Percentiles rank a stretch among this genome's conserved stretches.
Evolutionary conservation across 1,140 invertebrate species (phyloP).

Genomic region (Spodoptera litura): DNA sequence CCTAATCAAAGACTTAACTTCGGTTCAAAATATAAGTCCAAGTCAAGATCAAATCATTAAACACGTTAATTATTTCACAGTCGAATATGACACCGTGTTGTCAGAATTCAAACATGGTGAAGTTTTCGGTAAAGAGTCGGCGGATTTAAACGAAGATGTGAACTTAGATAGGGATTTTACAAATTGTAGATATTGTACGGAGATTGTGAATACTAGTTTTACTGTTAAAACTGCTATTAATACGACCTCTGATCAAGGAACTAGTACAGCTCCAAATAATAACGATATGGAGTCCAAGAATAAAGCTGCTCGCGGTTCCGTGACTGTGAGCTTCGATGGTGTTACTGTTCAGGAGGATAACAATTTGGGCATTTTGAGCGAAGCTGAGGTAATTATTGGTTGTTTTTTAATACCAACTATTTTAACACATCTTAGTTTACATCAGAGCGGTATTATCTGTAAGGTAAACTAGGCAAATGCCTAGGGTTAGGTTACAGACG

Average conservation of each 20-base stretch:
- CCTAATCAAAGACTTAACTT: slow-evolving; percentile 67
- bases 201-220: slow-evolving; percentile 50
- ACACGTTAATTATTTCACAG: slow-evolving; percentile 75
- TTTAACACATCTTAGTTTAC: too few species aligned
- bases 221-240: slow-evolving; percentile 68
- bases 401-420: background rate
- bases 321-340: slow-evolving; percentile 67
- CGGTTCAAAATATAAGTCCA: slow-evolving; percentile 58
- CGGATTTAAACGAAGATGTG: slow-evolving; percentile 45
- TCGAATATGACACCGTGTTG: slow-evolving; percentile 60
- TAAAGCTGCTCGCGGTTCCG: slow-evolving; percentile 39
- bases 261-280: slow-evolving; percentile 28
- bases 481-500: too few species aligned
- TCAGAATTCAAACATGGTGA: slow-evolving; percentile 12
- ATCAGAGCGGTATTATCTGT: too few species aligned
- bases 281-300: slow-evolving; percentile 51
- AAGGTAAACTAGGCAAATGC: too few species aligned
- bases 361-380: slow-evolving; percentile 61
- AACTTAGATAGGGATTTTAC: slow-evolving; percentile 53
- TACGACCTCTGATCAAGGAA: slow-evolving; percentile 48
- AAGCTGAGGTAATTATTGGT: slow-evolving; percentile 64
- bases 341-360: slow-evolving; percentile 58
- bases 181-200: slow-evolving; percentile 69
- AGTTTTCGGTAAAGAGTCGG: slow-evolving; percentile 41
- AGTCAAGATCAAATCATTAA: slow-evolving; percentile 64